Evolutionary conservation across 2,113 vertebrate species (phyloP), one percentile per base, ranked within the genome.

Genomic region (Ophiodon elongatus): DNA sequence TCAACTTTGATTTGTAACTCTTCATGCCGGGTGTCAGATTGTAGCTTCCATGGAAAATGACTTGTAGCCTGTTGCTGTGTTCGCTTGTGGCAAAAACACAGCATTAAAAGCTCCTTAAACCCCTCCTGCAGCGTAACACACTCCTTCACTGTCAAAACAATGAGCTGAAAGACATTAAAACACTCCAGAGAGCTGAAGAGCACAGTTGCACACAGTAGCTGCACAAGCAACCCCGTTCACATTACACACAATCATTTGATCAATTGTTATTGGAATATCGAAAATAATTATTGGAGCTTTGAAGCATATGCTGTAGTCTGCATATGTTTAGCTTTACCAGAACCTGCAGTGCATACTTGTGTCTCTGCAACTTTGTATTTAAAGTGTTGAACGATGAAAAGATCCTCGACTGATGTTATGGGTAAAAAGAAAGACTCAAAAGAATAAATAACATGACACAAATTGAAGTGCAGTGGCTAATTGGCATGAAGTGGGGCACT

Each of bases 391-490:
- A 25, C n/a, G 0, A 37, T 33, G 23, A 37, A 67, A 66, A 70
- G 57, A 64, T 14, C 33, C 31, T 89, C 47, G 82, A 91, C 54
- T 74, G 54, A 68, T 76, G 86, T 85, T 60, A 74, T 79, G 60
- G 54, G 65, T 78, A 76, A 76, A 81, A 69, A 86, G 75, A 91
- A 83, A 88, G 85, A 80, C 80, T 83, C 68, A 90, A 93, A 93
- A 91, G 80, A 91, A 88, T 88, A 93, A 94, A 93, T 84, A 93
- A 86, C 81, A 62, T 91, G 80, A 91, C 77, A 91, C 87, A 95
- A 94, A 95, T 93, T 91, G 91, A 93, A 88, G 93, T 93, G 94
- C 87, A 93, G 89, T 89, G 84, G 90, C 89, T 95, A 94, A 95
- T 94, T 95, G 91, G 87, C 91, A 93, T 94, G 92, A 95, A 94